Evolutionary conservation across 2,888 invertebrate genomes (phyloP).

Genomic region (Eilema griseolum): DNA sequence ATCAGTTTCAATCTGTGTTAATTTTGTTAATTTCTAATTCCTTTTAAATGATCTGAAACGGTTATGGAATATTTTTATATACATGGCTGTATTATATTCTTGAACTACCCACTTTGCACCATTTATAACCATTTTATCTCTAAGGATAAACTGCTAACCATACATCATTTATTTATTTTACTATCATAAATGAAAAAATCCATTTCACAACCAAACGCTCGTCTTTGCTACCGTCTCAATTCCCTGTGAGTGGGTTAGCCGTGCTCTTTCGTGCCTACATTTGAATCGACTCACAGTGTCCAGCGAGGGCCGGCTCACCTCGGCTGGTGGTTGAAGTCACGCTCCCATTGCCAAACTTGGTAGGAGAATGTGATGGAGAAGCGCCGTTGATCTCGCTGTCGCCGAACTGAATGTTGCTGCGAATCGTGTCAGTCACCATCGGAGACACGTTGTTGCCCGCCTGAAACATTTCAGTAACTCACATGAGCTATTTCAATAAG

Average conservation of each 20-base stretch:
- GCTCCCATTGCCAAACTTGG: conserved; percentile 75
- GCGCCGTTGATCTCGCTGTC: conserved; percentile 75
- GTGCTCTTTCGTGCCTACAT: conserved; percentile 79
- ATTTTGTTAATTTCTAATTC: not conserved
- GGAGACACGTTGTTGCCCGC: conserved; percentile 80
- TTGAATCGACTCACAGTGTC: conserved; percentile 81
- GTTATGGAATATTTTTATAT: not conserved
- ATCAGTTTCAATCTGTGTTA: too few relatives aligned
- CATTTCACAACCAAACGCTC: conserved; percentile 31
- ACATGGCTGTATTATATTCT: not conserved
- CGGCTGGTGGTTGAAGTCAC: conserved; percentile 80
- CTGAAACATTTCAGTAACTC: conserved; percentile 62
- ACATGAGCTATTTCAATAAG: not conserved
- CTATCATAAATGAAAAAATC: not conserved
- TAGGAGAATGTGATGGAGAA: conserved; percentile 71
- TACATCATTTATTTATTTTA: not conserved
- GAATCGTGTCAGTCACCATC: conserved; percentile 87
- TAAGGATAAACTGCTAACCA: too few relatives aligned
- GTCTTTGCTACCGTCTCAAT: conserved; percentile 34
- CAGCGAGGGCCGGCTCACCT: conserved; percentile 82
- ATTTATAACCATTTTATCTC: not conserved
- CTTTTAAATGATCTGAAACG: not conserved
- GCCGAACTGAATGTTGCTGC: conserved; percentile 88
- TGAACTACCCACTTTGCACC: not conserved
- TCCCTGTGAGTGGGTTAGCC: conserved; percentile 53